Evolutionary conservation across 2,797 vertebrate species (phyloP), one percentile per base, ranked within the genome.

Genomic region (Acrossocheilus fasciatus): DNA sequence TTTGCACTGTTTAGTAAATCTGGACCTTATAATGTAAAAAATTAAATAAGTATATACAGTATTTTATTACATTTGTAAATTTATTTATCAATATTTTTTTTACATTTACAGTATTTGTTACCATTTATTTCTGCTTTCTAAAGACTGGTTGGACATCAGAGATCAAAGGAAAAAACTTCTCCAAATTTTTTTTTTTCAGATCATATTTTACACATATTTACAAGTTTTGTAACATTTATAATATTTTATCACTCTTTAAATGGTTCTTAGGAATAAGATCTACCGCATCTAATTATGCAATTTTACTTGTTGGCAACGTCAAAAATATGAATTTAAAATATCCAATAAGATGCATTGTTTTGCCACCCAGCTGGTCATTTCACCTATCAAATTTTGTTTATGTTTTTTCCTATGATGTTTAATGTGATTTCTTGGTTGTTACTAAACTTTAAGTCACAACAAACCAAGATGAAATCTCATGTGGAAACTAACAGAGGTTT

Each of bases 391-490:
- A 52, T 66, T 50, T 76, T 23, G 30, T 76, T 30, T 66, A 64
- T 39, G 36, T 3, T 11, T 76, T 23, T 47, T 45, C 23, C 50
- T 41, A 10, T 43, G 59, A 82, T 39, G 57, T 50, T n/a, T 17
- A 75, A 75, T 52, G 57, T 11, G 30, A 50, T 75, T 59, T 50
- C 8, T 9, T 50, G 54, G 26, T 34, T 76, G 20, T 66, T 34
- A 50, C 18, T 50, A 36, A 75, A 75, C 41, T 41, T 64, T 6
- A 66, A 66, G 57, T 50, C 59, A 34, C 77, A 66, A 80, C 12
- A 64, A 52, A 76, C 43, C 59, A 68, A n/a, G 20, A 50, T n/a
- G 26, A 84, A 74, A 75, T 47, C 70, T n/a, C 70, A n/a, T 18
- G 54, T 62, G 57, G 57, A 76, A 64, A 39, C 23, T 69, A 54